phyloP scores from a whole-genome alignment of 1,140 invertebrate genomes.

The Ceratitis capitata region DNA sequence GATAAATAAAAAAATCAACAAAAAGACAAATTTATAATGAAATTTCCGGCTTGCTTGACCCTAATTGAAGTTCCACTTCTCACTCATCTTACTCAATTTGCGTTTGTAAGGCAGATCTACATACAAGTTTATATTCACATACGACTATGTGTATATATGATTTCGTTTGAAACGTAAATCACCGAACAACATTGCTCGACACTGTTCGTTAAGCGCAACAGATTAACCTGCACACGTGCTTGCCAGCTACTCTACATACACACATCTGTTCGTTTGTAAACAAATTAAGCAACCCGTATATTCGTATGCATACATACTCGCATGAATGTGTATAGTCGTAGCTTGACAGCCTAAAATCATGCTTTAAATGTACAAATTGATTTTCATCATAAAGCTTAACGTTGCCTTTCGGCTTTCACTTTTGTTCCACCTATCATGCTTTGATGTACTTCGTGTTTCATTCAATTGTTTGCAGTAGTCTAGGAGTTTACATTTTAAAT shows the following conservation, averaged over 20 bases:
- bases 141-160: neutral
- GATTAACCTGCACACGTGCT: neutral
- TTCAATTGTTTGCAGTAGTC: neutral
- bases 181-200: neutral
- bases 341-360: neutral
- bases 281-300: neutral
- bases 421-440: neutral
- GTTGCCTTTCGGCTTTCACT: neutral
- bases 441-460: neutral
- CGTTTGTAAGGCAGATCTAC: neutral
- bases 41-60: neutral
- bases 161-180: neutral
- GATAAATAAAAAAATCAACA: neutral
- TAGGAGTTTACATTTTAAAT: neutral
- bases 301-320: too few relatives aligned
- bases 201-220: neutral
- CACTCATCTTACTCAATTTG: neutral
- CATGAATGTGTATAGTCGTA: too few relatives aligned
- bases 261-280: neutral
- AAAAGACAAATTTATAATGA: neutral
- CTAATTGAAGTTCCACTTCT: neutral
- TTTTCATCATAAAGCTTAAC: neutral
- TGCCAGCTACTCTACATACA: neutral
- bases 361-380: slow-evolving; percentile 18
- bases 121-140: neutral